A percentile compares a stretch with the other conserved stretches of the same genome.
Conservation (phyloP, 2,888 invertebrate genomes). For the Lepidocyrtinus sp. region DNA sequence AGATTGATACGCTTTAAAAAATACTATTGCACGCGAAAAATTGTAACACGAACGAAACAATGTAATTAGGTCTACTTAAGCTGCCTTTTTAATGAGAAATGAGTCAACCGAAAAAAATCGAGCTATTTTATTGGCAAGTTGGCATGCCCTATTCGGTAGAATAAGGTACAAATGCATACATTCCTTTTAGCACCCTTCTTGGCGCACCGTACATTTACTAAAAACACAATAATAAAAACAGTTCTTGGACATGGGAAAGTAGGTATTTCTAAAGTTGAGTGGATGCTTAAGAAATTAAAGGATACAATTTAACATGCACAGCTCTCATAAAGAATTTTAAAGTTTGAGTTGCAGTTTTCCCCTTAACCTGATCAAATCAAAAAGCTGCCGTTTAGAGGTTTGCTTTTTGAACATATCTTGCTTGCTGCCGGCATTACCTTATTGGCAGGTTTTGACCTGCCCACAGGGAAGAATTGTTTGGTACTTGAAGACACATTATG, state of each 20-base stretch:
- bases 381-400: constrained; percentile 20
- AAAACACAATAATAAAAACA: no score
- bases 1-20: no score
- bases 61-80: constrained; percentile 11
- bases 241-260: no score
- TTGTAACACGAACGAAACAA: neutral
- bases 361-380: constrained; percentile 25
- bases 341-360: no score
- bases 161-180: neutral
- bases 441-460: constrained; percentile 41
- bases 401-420: constrained; percentile 1
- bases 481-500: no score
- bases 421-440: constrained; percentile 33
- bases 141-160: constrained; percentile 1
- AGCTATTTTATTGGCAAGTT: constrained; percentile 1
- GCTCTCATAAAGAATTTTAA: no score
- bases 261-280: no score
- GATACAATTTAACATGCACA: no score
- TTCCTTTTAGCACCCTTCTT: constrained; percentile 2
- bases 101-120: neutral
- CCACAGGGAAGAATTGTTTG: constrained; percentile 12
- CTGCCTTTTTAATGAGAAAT: neutral
- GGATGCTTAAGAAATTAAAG: no score
- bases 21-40: neutral
- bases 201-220: no score